These are phyloP conservation scores for Anastatus disparis DNA, from an alignment of 1,140 invertebrate species.

Conservation along the genomic window DNA sequence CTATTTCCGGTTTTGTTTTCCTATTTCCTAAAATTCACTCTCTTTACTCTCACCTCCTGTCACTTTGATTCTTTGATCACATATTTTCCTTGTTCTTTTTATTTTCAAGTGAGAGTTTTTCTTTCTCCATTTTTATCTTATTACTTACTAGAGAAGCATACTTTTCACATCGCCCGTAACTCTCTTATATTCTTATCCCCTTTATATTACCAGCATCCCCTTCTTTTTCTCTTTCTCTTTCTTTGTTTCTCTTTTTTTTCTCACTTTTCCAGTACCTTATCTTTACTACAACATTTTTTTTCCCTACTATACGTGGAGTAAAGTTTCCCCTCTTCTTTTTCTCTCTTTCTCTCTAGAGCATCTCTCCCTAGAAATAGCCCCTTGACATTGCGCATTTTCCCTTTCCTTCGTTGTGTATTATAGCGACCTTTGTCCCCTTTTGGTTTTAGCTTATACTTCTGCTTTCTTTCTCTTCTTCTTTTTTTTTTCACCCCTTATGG, in stretches of 20 bases:
- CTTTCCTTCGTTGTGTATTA: not conserved
- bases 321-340: not conserved
- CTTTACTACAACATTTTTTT: not conserved
- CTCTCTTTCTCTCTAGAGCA: slow-evolving; percentile 21
- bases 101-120: not conserved
- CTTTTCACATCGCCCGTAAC: too few relatives aligned
- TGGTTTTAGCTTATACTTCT: not conserved
- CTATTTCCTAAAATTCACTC: too few relatives aligned
- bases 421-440: not conserved
- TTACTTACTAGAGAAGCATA: too few relatives aligned
- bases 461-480: too few relatives aligned
- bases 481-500: too few relatives aligned
- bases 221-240: not conserved
- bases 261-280: not conserved
- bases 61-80: not conserved
- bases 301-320: not conserved
- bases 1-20: too few relatives aligned
- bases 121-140: not conserved
- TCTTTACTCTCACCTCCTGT: too few relatives aligned
- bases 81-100: not conserved
- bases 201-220: not conserved
- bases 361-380: slow-evolving; percentile 25
- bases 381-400: slow-evolving; percentile 27
- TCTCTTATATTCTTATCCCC: not conserved
- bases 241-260: not conserved